Percentiles rank a stretch among this genome's conserved stretches.
phyloP scores from a whole-genome alignment of 1,140 invertebrate genomes.

The Lethrus apterus region DNA sequence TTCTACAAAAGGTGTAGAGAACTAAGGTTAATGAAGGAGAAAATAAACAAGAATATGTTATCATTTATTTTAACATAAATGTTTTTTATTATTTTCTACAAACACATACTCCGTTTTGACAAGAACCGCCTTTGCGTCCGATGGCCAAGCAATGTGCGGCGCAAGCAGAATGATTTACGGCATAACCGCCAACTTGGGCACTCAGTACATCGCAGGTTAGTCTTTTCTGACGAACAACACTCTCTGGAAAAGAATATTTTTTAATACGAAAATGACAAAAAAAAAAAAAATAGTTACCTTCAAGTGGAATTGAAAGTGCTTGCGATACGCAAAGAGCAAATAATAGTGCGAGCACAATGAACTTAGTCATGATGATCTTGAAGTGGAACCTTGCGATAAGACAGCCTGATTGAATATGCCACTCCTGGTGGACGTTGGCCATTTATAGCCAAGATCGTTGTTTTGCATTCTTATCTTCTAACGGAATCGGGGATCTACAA shows the following conservation, averaged over 20 bases:
- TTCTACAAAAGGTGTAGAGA: too few relatives aligned
- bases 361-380: conserved; percentile 1
- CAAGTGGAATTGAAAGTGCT: background rate
- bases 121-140: conserved; percentile 10
- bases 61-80: too few relatives aligned
- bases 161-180: conserved; percentile 3
- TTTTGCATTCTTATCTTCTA: too few relatives aligned
- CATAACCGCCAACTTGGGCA: conserved; percentile 5
- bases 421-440: too few relatives aligned
- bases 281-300: conserved; percentile 2
- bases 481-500: too few relatives aligned
- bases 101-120: conserved; percentile 6
- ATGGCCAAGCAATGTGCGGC: conserved; percentile 11
- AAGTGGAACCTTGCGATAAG: too few relatives aligned
- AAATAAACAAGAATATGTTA: too few relatives aligned
- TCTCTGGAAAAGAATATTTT: background rate
- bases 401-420: too few relatives aligned
- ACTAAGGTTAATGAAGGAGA: too few relatives aligned
- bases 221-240: conserved; percentile 8
- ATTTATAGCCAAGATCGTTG: too few relatives aligned
- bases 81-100: conserved; percentile 14
- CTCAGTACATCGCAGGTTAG: conserved; percentile 13
- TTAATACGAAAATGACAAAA: background rate
- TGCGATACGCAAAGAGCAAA: conserved; percentile 1
- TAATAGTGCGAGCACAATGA: background rate